Evolutionary conservation across 2,113 vertebrate species (phyloP).

Genomic region (Ranitomeya imitator): DNA sequence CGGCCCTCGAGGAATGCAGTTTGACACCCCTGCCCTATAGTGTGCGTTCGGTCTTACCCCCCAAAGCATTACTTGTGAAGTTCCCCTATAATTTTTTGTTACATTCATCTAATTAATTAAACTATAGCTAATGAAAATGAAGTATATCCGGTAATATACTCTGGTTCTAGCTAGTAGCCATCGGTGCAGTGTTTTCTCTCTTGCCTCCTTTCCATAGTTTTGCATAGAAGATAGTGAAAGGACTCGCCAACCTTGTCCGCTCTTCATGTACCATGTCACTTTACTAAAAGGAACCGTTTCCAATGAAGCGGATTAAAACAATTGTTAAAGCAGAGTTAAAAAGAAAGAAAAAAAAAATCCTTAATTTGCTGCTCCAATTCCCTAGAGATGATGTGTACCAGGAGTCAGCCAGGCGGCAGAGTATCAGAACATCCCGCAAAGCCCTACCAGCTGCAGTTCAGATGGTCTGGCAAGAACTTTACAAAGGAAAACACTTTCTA

Average conservation of each 20-base stretch:
- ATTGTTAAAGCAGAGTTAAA: constrained; percentile 52
- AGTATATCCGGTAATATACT: too few species aligned
- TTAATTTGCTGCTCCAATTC: constrained; percentile 64
- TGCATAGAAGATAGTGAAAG: background rate
- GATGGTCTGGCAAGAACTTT: constrained; percentile 55
- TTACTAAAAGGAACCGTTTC: background rate
- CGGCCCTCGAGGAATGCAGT: too few species aligned
- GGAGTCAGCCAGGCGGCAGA: constrained; percentile 69
- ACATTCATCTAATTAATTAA: too few species aligned
- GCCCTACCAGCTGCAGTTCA: constrained; percentile 62
- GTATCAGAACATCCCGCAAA: constrained; percentile 71
- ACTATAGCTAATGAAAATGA: too few species aligned
- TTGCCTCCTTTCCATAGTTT: background rate
- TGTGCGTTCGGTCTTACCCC: too few species aligned
- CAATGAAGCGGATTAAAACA: background rate
- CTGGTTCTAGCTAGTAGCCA: too few species aligned
- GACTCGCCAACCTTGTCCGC: too few species aligned
- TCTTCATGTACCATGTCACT: background rate
- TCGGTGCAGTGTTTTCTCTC: too few species aligned
- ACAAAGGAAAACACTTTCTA: constrained; percentile 53
- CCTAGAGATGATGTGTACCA: constrained; percentile 67
- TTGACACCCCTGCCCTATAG: too few species aligned
- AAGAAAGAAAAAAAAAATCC: constrained; percentile 46
- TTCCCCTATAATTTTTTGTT: too few species aligned
- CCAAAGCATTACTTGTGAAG: too few species aligned